Conservation (phyloP, 2,797 vertebrate species). For the Hoplostethus atlanticus region DNA sequence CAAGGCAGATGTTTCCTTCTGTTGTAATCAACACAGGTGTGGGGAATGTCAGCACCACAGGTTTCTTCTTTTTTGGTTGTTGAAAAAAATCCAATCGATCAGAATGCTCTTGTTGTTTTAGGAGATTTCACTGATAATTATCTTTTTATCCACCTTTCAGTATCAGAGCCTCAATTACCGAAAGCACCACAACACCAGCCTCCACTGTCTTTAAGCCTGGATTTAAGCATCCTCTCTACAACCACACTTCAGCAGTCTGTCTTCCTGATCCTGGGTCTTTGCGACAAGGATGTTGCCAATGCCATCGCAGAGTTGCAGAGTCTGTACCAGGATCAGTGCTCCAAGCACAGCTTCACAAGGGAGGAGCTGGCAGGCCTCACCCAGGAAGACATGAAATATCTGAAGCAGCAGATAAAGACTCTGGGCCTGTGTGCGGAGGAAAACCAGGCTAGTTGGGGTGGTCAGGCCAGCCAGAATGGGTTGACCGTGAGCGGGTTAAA, state of each 20-base stretch:
- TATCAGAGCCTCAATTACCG: conserved; percentile 1
- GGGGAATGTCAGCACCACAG: too few species aligned
- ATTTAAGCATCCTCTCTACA: not conserved
- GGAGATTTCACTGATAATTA: not conserved
- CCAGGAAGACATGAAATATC: not conserved
- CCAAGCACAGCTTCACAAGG: conserved; percentile 25
- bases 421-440: conserved; percentile 30
- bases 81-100: too few species aligned
- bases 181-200: not conserved
- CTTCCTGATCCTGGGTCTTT: conserved; percentile 65
- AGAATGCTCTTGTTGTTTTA: too few species aligned
- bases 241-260: conserved; percentile 29
- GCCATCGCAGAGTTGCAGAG: conserved; percentile 59
- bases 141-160: conserved; percentile 14
- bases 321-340: conserved; percentile 62
- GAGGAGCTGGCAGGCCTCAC: conserved; percentile 40
- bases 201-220: not conserved
- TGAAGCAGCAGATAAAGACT: conserved; percentile 23
- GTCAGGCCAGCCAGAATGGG: not conserved
- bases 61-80: not conserved
- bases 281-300: conserved; percentile 16
- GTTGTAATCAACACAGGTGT: conserved; percentile 42
- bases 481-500: conserved; percentile 63
- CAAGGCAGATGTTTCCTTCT: conserved; percentile 45
- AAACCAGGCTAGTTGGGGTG: not conserved